phyloP scores from a whole-genome alignment of 2,888 invertebrate species.

The Leptopilina syphax region DNA sequence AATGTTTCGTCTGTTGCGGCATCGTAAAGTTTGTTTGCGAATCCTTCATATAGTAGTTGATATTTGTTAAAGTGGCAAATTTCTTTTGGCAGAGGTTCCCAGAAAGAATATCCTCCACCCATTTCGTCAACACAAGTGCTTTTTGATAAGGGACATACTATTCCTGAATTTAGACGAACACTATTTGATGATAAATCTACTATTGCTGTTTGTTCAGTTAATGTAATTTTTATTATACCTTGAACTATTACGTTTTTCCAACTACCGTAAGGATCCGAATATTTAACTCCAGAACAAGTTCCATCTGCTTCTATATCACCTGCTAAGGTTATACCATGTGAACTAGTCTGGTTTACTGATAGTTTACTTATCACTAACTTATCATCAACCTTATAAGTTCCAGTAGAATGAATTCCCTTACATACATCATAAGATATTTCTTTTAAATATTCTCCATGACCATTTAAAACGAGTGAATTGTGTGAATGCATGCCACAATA shows the following conservation, averaged over 20 bases:
- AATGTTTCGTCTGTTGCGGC: no score
- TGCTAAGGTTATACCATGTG: not conserved
- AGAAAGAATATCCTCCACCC: no score
- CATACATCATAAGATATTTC: conserved; percentile 3
- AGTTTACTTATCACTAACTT: not conserved
- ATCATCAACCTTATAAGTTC: not conserved
- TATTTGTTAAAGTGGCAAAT: no score
- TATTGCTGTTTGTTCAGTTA: not conserved
- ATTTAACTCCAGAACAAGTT: not conserved
- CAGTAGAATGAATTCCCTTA: not conserved
- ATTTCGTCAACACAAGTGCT: no score
- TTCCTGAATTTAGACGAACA: conserved; percentile 29
- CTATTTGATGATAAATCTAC: not conserved
- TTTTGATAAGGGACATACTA: conserved; percentile 46
- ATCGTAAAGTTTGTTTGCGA: no score
- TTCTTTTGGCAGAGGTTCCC: no score
- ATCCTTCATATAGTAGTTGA: no score
- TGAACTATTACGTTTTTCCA: conserved; percentile 1
- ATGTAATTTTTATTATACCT: not conserved
- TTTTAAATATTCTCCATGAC: conserved; percentile 47
- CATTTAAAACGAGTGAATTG: conserved; percentile 38
- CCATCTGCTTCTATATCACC: not conserved
- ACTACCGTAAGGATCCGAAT: not conserved
- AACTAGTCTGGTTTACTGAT: not conserved
- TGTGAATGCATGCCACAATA: conserved; percentile 54